Conservation (phyloP, 2,113 vertebrate genomes). For the Sigmodon hispidus region DNA sequence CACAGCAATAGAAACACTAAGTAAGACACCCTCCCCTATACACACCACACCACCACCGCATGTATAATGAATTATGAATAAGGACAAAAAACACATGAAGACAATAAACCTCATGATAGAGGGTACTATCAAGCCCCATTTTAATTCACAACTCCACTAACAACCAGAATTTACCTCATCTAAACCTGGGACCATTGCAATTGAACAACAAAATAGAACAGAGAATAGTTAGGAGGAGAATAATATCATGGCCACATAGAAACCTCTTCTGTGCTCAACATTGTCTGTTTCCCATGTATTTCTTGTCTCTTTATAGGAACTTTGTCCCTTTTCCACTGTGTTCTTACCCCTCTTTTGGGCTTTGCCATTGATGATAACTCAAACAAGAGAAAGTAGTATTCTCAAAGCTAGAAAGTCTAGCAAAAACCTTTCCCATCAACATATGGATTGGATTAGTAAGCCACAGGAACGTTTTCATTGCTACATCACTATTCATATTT, state of each 20-base stretch:
- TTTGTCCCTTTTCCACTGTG: background rate
- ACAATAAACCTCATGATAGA: background rate
- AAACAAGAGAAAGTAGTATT: background rate
- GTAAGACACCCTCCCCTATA: background rate
- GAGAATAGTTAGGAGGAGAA: background rate
- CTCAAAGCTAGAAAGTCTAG: background rate
- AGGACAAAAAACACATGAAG: conserved; percentile 24
- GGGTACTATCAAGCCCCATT: background rate
- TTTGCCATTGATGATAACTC: background rate
- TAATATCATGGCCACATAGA: background rate
- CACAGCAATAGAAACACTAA: background rate
- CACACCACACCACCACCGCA: background rate
- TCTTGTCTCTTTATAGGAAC: background rate
- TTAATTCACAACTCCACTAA: conserved; percentile 22
- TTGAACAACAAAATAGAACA: conserved; percentile 47
- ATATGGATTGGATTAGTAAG: background rate
- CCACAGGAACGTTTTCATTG: background rate
- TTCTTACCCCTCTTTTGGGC: background rate
- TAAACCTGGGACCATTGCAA: conserved; percentile 53
- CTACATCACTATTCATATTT: background rate
- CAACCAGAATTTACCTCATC: conserved; percentile 18
- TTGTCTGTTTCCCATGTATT: background rate
- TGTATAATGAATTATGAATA: conserved; percentile 37
- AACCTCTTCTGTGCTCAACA: background rate
- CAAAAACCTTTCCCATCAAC: background rate